A percentile compares a stretch with the other conserved stretches of the same genome.
These are phyloP conservation scores for Elysia chlorotica DNA, from an alignment of 1,140 invertebrate genomes.

Conservation along the genomic window DNA sequence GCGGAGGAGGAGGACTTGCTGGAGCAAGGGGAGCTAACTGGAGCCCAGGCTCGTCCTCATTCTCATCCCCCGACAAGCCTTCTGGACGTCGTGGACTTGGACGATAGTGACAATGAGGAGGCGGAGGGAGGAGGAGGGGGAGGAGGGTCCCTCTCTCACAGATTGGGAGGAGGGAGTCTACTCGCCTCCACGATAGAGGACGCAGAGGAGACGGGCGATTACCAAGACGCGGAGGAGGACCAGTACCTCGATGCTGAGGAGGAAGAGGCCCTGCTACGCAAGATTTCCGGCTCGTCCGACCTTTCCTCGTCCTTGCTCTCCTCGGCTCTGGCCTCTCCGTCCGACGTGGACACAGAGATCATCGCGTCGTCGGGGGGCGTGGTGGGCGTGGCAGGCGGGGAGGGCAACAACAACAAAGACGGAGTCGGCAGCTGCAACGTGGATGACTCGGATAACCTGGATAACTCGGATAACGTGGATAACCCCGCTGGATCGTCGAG, in stretches of 20 bases:
- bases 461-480: neutral
- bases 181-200: no score
- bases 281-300: neutral
- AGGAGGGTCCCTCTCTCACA: neutral
- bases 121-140: neutral
- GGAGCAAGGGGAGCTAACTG: no score
- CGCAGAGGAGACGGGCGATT: no score
- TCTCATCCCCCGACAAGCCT: neutral
- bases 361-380: no score
- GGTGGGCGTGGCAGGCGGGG: neutral
- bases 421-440: neutral
- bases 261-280: neutral
- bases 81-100: slow-evolving; percentile 1
- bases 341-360: no score
- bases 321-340: no score
- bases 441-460: neutral
- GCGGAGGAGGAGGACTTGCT: slow-evolving; percentile 6
- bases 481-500: no score
- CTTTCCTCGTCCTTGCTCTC: neutral
- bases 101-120: slow-evolving; percentile 2
- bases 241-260: neutral
- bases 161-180: neutral
- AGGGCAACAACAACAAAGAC: neutral
- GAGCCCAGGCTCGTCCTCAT: no score
- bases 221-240: neutral